Evolutionary conservation across 1,140 invertebrate genomes (phyloP), one percentile per base, ranked within the genome.

Genomic region (Zaprionus davidi): DNA sequence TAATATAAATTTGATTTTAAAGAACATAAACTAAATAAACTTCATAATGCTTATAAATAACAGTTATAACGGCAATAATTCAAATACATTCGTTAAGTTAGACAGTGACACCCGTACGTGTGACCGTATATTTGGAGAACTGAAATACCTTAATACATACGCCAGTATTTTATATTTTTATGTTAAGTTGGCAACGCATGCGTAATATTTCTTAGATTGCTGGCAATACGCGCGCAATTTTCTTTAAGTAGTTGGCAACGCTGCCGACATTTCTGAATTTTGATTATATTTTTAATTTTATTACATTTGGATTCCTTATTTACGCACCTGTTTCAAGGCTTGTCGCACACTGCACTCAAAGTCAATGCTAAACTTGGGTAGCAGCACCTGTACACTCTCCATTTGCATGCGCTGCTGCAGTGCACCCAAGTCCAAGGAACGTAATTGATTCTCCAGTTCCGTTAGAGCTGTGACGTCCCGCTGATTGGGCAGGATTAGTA

Each of bases 341-440:
- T 79, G 75, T 15, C 82, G 78, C 60, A 92, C 57, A 56, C 84
- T 87, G 62, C 87, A 92, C 41, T 92, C 91, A 58, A 94, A 93
- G 92, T 96, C 95, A 49, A 97, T 93, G 82, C 95, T 96, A 81
- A 97, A 97, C 88, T 95, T 96, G 1, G 96, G 96, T 65, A 97
- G 76, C 55, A 91, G 73, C 5, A 96, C 91, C 57, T 93, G 84
- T 2, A 96, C 93, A 60, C 94, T 93, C 34, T 82, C 84, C 64
- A 83, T 79, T 12, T 84, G 77, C 46, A 91, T 78, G 6, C 55
- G 78, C 57, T 85, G 73, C 55, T 90, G 66, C 79, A 93, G 76
- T 41, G 82, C 82, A 12, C 72, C 79, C 41, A 95, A 71, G 55
- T 92, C 77, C 44, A 93, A 68, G 63, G 77, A 91, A 6, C 93